A percentile compares a stretch with the other conserved stretches of the same genome.
Evolutionary conservation across 2,113 vertebrate species (phyloP).

Genomic region (Tretioscincus oriximinensis): DNA sequence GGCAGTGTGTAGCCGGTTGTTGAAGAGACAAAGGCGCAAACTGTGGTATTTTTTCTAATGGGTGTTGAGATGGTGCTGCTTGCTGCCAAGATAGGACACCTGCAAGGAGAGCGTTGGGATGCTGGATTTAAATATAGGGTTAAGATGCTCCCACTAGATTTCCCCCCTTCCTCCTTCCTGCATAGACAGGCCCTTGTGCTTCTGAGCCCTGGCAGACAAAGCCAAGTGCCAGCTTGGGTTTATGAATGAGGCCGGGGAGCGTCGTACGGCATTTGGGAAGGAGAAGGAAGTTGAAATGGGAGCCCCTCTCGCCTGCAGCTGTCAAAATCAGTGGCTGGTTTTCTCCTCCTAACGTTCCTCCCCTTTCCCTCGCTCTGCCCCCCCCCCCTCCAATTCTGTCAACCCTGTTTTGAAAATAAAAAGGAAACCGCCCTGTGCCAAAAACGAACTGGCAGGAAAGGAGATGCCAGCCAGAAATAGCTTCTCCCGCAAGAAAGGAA

Average conservation of each 20-base stretch:
- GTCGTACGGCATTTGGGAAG: rapidly evolving
- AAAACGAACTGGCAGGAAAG: slow-evolving; percentile 1
- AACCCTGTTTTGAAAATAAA: not conserved
- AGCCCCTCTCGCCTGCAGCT: not conserved
- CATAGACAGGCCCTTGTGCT: not conserved
- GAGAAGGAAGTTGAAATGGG: not conserved
- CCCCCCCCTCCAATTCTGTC: not conserved
- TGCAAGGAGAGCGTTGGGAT: not conserved
- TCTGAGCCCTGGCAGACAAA: not conserved
- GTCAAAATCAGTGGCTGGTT: not conserved
- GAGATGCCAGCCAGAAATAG: not conserved
- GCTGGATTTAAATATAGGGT: not conserved
- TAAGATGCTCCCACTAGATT: not conserved
- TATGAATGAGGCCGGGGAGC: slow-evolving; percentile 20
- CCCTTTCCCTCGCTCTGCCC: no score
- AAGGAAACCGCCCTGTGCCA: not conserved
- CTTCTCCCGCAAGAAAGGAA: not conserved
- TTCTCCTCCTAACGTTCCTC: no score
- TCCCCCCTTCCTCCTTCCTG: not conserved
- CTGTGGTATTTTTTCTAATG: slow-evolving; percentile 15
- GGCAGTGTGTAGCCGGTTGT: slow-evolving; percentile 31
- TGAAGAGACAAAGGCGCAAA: not conserved
- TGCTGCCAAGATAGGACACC: slow-evolving; percentile 27
- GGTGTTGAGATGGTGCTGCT: not conserved
- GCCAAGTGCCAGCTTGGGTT: not conserved